phyloP scores from a whole-genome alignment of 1,140 invertebrate genomes.

The Anagrus nilaparvatae region DNA sequence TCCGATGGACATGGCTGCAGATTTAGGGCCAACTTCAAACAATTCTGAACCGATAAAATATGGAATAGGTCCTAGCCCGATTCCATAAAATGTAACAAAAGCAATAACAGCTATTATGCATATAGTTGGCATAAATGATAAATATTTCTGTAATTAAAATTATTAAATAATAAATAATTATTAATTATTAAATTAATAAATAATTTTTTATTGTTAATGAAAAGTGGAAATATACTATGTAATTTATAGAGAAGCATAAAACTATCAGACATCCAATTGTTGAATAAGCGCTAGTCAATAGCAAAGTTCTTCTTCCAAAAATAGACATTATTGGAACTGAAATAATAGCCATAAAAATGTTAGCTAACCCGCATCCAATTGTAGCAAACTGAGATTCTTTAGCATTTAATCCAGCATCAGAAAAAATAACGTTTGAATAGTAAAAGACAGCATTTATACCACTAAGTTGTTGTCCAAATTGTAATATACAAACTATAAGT shows the following conservation, averaged over 20 bases:
- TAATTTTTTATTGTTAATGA: conserved; percentile 3
- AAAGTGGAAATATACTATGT: conserved; percentile 45
- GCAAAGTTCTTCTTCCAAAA: conserved; percentile 45
- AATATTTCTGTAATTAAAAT: conserved; percentile 43
- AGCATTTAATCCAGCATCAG: conserved; percentile 48
- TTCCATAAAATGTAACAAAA: conserved; percentile 73
- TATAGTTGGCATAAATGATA: conserved; percentile 59
- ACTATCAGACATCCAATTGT: conserved; percentile 44
- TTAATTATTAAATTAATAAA: not conserved
- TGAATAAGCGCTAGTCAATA: conserved; percentile 47
- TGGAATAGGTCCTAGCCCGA: conserved; percentile 79
- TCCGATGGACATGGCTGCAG: conserved; percentile 77
- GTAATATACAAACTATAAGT: conserved; percentile 60
- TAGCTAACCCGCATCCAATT: conserved; percentile 59
- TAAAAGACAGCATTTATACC: conserved; percentile 84
- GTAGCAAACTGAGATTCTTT: conserved; percentile 54
- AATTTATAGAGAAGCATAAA: conserved; percentile 45
- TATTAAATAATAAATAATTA: conserved; percentile 7
- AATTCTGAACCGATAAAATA: conserved; percentile 85
- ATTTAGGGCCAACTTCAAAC: conserved; percentile 74
- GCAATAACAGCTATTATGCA: conserved; percentile 61
- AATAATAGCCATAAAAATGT: conserved; percentile 56
- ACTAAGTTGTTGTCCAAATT: conserved; percentile 73
- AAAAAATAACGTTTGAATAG: conserved; percentile 66
- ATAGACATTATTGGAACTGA: conserved; percentile 49